Base-by-base conservation (phyloP, 2,888 invertebrate genomes). In the Melipona bicolor region DNA sequence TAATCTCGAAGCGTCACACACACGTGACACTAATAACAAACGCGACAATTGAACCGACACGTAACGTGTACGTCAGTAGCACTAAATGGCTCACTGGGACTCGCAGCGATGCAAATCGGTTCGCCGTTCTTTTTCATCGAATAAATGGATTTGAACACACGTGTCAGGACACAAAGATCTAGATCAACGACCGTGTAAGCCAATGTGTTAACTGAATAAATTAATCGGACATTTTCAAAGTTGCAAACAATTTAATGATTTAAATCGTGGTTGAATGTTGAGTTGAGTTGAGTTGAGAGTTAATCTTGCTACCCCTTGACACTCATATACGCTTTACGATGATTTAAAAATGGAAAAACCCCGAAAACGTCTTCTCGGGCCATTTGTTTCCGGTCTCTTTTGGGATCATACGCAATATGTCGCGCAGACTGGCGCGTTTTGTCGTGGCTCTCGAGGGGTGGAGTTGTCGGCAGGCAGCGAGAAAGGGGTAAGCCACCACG, bases 381-480 rank as follows among this genome's bases (percentile, higher is more conserved):
- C 88, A 88, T 90, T 88, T 90, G 90, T 91, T 89, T 89, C 81
- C 74, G 75, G 67, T 83, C 87, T 89, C 79, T 83, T 84, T 77
- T 74, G 74, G 83, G 87, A 88, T 90, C 87, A 83, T 85, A 88
- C 85, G 90, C 90, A 85, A 89, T 90, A 86, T 88, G 91, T 91
- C 91, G 85, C 62, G 85, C 80, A 83, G 77, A 68, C 81, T 76
- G 83, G 80, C 84, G 79, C 86, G 84, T 87, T 90, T 88, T 84
- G 87, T 84, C 87, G 82, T 68, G 71, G 54, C 79, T 81, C 80
- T 68, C 77, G 54, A 83, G 70, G 88, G 85, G 81, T 79, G 83
- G 77, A 79, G 73, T 64, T 56, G 67, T 52, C 68, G 61, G 62
- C 59, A 49, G 69, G 85, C 74, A 70, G 70, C 36, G 70, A 72